A percentile compares a stretch with the other conserved stretches of the same genome.
Conservation (phyloP, 2,113 vertebrate genomes). For the Pedetes capensis region DNA sequence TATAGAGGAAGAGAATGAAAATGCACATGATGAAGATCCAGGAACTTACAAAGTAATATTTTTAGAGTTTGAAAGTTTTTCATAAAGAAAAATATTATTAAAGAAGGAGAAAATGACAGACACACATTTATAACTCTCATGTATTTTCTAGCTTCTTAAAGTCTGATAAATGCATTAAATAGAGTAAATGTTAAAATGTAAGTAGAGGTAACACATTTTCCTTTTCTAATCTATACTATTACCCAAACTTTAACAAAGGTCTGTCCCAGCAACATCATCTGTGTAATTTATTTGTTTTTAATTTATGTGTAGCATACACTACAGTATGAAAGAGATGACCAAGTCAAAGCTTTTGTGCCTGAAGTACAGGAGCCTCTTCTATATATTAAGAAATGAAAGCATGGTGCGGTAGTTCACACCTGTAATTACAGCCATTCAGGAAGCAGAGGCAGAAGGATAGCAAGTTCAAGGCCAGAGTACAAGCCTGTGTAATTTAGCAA, state of each 20-base stretch:
- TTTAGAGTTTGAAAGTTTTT: neutral
- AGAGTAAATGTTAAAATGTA: fast-evolving
- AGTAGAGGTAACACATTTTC: neutral
- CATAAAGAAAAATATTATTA: neutral
- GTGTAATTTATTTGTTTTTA: neutral
- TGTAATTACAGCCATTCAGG: too few relatives aligned
- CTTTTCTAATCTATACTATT: neutral
- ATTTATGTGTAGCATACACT: neutral
- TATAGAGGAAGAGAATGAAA: neutral
- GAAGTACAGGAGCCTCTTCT: neutral
- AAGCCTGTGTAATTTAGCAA: too few relatives aligned
- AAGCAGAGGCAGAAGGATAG: too few relatives aligned
- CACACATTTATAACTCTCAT: neutral
- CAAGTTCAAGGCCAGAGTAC: too few relatives aligned
- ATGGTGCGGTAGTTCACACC: too few relatives aligned
- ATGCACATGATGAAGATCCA: neutral
- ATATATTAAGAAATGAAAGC: neutral
- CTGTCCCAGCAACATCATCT: neutral
- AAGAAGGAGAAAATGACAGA: neutral
- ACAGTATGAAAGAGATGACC: neutral
- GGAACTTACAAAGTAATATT: neutral
- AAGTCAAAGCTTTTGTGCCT: neutral
- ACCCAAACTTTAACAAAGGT: neutral
- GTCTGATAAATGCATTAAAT: neutral
- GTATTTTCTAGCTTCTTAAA: neutral